Evolutionary conservation across 92 coral and sea anemone genomes (phyloP).

Genomic region (Isaurus tuberculatus): DNA sequence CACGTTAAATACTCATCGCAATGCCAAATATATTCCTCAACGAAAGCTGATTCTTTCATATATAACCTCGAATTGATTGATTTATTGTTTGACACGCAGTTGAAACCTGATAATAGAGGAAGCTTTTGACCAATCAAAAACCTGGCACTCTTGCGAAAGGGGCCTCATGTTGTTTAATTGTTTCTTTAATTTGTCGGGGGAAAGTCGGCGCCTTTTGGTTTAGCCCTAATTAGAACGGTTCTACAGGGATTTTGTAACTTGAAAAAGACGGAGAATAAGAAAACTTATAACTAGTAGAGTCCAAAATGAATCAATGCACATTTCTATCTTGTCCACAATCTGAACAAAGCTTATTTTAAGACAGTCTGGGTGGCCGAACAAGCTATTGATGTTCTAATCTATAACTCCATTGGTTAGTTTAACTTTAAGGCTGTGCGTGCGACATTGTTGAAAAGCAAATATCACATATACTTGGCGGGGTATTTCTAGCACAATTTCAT

Average conservation of each 20-base stretch:
- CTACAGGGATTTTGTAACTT: neutral
- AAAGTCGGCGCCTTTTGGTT: neutral
- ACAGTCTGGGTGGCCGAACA: constrained; percentile 39
- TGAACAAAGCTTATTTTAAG: neutral
- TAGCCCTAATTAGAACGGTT: neutral
- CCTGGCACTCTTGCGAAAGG: constrained; percentile 16
- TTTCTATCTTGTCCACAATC: constrained; percentile 4
- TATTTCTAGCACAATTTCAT: neutral
- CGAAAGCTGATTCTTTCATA: constrained; percentile 84
- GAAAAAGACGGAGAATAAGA: constrained; percentile 8
- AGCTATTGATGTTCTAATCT: constrained; percentile 34
- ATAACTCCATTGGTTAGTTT: constrained; percentile 30
- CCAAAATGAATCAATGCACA: neutral
- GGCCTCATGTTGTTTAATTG: constrained; percentile 35
- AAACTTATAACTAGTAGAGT: neutral
- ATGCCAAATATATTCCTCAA: constrained; percentile 23
- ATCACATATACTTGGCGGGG: constrained; percentile 23
- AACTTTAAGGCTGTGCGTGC: neutral
- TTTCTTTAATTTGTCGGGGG: constrained; percentile 13
- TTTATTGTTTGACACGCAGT: constrained; percentile 77
- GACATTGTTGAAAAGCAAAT: constrained; percentile 35
- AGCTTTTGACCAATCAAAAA: constrained; percentile 30
- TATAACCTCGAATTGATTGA: constrained; percentile 81
- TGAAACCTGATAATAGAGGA: constrained; percentile 72
- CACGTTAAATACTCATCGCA: constrained; percentile 1